These are phyloP conservation scores for Menidia beryllina DNA, from an alignment of 2,113 vertebrate genomes.

Conservation along the genomic window DNA sequence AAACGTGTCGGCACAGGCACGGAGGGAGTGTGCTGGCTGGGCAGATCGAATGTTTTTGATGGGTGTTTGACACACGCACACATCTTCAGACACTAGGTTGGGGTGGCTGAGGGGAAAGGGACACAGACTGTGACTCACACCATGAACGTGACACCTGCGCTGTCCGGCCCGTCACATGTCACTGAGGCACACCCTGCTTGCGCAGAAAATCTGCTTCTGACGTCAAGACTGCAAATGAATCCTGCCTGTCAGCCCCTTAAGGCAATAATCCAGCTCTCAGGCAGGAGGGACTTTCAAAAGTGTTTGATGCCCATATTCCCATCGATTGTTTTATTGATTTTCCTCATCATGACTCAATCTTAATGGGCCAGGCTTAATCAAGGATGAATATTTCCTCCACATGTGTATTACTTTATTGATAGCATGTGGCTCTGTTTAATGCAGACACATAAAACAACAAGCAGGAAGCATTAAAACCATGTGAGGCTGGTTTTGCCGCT, in stretches of 20 bases:
- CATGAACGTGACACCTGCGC: constrained; percentile 53
- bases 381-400: constrained; percentile 58
- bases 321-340: constrained; percentile 65
- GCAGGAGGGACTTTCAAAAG: neutral
- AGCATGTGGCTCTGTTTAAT: constrained; percentile 77
- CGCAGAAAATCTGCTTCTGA: constrained; percentile 41
- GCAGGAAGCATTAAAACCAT: constrained; percentile 77
- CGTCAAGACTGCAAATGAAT: constrained; percentile 26
- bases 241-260: constrained; percentile 18
- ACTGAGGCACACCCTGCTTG: constrained; percentile 53
- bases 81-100: constrained; percentile 10
- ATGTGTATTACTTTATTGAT: constrained; percentile 59
- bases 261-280: constrained; percentile 17
- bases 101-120: constrained; percentile 22
- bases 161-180: constrained; percentile 43
- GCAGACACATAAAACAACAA: constrained; percentile 78
- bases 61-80: constrained; percentile 19
- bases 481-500: constrained; percentile 55
- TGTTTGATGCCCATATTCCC: constrained; percentile 31
- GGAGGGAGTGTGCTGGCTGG: constrained; percentile 47
- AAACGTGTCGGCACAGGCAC: constrained; percentile 56
- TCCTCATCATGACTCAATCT: constrained; percentile 33
- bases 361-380: constrained; percentile 26
- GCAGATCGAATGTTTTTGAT: constrained; percentile 52
- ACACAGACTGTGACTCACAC: constrained; percentile 72